Conservation (phyloP, 2,797 vertebrate genomes). For the Cetoscarus ocellatus region DNA sequence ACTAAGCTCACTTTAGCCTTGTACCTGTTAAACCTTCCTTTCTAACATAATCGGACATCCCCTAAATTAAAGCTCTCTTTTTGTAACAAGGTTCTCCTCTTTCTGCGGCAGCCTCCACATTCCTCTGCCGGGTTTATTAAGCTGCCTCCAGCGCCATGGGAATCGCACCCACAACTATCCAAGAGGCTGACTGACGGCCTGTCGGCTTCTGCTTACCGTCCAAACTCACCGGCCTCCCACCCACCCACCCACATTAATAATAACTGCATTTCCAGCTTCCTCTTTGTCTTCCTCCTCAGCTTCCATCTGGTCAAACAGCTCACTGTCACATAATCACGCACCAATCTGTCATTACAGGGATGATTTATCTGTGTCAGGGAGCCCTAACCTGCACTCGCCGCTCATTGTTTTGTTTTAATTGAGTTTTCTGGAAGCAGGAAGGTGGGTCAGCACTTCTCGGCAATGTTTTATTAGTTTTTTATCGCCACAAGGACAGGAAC, state of each 20-base stretch:
- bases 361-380: constrained; percentile 53
- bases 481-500: constrained; percentile 51
- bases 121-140: constrained; percentile 64
- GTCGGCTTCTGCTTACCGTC: constrained; percentile 57
- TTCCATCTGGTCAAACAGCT: constrained; percentile 42
- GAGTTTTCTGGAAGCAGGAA: constrained; percentile 37
- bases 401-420: constrained; percentile 63
- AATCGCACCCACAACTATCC: constrained; percentile 71
- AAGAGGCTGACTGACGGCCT: constrained; percentile 10
- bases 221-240: constrained; percentile 47
- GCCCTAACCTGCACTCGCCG: constrained; percentile 29
- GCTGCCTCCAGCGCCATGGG: constrained; percentile 62
- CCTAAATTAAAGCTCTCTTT: background rate
- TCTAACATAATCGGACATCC: constrained; percentile 17
- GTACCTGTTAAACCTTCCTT: background rate
- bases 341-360: constrained; percentile 37
- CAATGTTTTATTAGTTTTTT: constrained; percentile 63
- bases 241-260: constrained; percentile 50
- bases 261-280: constrained; percentile 75
- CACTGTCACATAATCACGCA: constrained; percentile 59
- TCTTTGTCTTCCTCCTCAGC: constrained; percentile 30
- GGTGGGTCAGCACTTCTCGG: constrained; percentile 38
- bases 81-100: constrained; percentile 34
- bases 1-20: too few species aligned
- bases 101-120: constrained; percentile 32